phyloP scores from a whole-genome alignment of 92 coral and sea anemone genomes.

The Epizoanthus ramosus region DNA sequence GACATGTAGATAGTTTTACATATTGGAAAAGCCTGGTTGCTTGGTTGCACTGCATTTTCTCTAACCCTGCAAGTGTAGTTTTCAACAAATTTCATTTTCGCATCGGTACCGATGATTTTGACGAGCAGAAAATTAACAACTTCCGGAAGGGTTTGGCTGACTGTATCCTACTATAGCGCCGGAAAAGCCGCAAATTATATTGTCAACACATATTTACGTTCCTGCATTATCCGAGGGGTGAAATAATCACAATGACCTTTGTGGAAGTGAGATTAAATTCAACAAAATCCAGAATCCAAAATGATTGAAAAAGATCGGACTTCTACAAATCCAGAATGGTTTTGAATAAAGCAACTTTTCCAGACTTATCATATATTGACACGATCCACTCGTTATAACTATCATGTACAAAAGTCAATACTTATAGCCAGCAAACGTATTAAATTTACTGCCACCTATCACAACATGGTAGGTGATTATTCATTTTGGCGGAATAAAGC shows the following conservation, averaged over 20 bases:
- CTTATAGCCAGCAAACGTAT: no score
- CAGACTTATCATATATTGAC: no score
- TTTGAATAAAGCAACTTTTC: no score
- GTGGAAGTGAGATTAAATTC: background rate
- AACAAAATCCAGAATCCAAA: background rate
- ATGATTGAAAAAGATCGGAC: background rate
- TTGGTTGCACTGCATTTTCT: no score
- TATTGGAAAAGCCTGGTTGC: no score
- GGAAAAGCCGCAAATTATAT: constrained; percentile 30
- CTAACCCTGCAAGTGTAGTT: background rate
- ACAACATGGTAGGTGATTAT: no score
- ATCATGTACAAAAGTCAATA: no score
- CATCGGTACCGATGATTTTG: background rate
- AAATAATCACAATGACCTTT: background rate
- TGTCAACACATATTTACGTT: constrained; percentile 15
- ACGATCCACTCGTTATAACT: no score
- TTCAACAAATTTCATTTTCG: background rate
- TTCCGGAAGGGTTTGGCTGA: background rate
- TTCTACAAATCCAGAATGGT: no score
- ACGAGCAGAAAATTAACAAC: constrained; percentile 14
- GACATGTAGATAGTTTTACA: no score
- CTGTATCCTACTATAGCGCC: background rate
- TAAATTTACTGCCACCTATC: no score
- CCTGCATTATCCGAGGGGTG: background rate
- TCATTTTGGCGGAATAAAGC: no score